Conservation (phyloP, 1,140 invertebrate genomes). For the Myzus persicae region DNA sequence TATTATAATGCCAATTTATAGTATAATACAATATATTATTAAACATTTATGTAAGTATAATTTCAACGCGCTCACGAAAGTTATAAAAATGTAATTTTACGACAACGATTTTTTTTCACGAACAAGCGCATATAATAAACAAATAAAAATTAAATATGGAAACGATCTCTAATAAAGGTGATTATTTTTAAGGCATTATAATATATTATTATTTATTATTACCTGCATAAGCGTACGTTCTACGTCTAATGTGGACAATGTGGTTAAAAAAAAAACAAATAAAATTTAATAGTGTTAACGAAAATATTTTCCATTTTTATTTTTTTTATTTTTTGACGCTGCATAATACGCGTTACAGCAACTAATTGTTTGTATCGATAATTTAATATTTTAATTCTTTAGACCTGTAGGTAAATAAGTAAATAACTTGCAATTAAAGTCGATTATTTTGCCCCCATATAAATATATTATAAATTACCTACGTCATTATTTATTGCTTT, state of each 20-base stretch:
- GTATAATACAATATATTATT: neutral
- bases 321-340: too few species aligned
- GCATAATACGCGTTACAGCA: too few species aligned
- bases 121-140: neutral
- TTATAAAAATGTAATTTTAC: slow-evolving; percentile 28
- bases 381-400: neutral
- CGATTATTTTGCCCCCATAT: neutral
- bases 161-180: neutral
- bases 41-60: neutral
- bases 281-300: neutral
- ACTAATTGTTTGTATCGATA: neutral
- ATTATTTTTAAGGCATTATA: neutral
- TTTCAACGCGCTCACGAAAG: neutral
- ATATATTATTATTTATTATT: neutral
- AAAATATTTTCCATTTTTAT: neutral
- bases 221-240: neutral
- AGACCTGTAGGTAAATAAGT: neutral
- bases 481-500: neutral
- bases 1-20: neutral
- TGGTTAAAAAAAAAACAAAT: neutral
- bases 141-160: neutral
- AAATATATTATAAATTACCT: neutral
- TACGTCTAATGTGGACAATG: neutral
- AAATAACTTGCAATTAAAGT: neutral
- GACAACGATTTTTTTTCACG: neutral